These are phyloP conservation scores for Sinohyriopsis cumingii DNA, from an alignment of 2,888 invertebrate species.

Conservation along the genomic window DNA sequence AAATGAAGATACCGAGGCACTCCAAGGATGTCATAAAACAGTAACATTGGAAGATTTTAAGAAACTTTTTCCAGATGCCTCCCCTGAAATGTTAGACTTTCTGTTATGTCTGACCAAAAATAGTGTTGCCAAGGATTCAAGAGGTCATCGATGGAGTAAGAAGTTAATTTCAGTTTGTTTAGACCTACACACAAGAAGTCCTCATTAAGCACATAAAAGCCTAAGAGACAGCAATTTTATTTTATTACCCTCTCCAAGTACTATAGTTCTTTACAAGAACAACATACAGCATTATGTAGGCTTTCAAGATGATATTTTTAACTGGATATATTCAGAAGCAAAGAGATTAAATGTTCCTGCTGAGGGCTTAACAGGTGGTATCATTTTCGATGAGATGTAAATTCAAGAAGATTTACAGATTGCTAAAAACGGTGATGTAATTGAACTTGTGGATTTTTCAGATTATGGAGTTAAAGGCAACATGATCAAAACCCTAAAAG, in stretches of 20 bases:
- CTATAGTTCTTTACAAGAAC: slow-evolving; percentile 20
- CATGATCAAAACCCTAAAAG: background rate
- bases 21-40: background rate
- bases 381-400: slow-evolving; percentile 34
- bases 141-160: slow-evolving; percentile 6
- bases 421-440: slow-evolving; percentile 17
- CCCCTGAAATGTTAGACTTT: slow-evolving; percentile 2
- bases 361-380: slow-evolving; percentile 16
- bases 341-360: slow-evolving; percentile 9
- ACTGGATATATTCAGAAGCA: slow-evolving; percentile 29
- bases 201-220: slow-evolving; percentile 5
- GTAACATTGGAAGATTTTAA: slow-evolving; percentile 7
- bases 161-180: slow-evolving; percentile 8
- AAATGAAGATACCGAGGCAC: too few species aligned
- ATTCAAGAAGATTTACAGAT: slow-evolving; percentile 29
- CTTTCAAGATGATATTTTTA: slow-evolving; percentile 17
- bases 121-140: slow-evolving; percentile 1
- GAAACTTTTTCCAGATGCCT: background rate
- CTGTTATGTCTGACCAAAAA: slow-evolving; percentile 2
- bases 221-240: slow-evolving; percentile 5
- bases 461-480: slow-evolving; percentile 18
- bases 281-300: slow-evolving; percentile 21
- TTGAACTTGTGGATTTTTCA: slow-evolving; percentile 25
- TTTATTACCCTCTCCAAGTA: slow-evolving; percentile 4
- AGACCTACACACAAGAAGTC: slow-evolving; percentile 8